These are phyloP conservation scores for Ptychobarbus kaznakovi DNA, from an alignment of 2,797 vertebrate species.

Conservation along the genomic window DNA sequence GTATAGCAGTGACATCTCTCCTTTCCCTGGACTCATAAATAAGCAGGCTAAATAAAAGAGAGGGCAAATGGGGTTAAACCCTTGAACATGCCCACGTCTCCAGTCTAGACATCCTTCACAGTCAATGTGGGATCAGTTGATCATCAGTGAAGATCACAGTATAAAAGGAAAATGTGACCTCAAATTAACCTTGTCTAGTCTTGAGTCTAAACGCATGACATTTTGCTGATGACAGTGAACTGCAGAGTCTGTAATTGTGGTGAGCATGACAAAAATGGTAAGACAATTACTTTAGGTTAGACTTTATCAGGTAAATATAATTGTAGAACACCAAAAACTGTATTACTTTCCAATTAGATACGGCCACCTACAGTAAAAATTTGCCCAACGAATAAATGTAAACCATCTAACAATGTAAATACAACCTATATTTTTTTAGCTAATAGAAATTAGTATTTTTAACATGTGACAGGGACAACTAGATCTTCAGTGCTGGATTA, in stretches of 20 bases:
- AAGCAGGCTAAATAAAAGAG: conserved; percentile 74
- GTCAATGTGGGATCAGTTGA: conserved; percentile 21
- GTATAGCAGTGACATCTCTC: conserved; percentile 64
- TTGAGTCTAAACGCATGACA: not conserved
- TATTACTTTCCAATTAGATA: not conserved
- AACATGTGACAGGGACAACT: too few species aligned
- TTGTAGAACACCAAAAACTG: not conserved
- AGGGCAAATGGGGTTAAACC: conserved; percentile 77
- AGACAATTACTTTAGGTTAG: not conserved
- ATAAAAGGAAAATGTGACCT: too few species aligned
- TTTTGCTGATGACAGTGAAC: conserved; percentile 5
- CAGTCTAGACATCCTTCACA: conserved; percentile 37
- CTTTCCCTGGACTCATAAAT: conserved; percentile 75
- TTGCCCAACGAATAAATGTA: too few species aligned
- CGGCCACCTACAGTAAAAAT: not conserved
- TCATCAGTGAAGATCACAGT: conserved; percentile 43
- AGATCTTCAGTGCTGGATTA: too few species aligned
- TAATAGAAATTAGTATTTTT: not conserved
- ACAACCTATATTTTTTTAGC: not conserved
- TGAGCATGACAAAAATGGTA: not conserved
- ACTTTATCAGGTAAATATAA: not conserved
- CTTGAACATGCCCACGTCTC: conserved; percentile 69
- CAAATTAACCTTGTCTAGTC: conserved; percentile 40
- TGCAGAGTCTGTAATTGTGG: not conserved
- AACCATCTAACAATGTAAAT: not conserved